Evolutionary conservation across 1,140 invertebrate species (phyloP), one percentile per base, ranked within the genome.

Genomic region (Platorchestia sp.): DNA sequence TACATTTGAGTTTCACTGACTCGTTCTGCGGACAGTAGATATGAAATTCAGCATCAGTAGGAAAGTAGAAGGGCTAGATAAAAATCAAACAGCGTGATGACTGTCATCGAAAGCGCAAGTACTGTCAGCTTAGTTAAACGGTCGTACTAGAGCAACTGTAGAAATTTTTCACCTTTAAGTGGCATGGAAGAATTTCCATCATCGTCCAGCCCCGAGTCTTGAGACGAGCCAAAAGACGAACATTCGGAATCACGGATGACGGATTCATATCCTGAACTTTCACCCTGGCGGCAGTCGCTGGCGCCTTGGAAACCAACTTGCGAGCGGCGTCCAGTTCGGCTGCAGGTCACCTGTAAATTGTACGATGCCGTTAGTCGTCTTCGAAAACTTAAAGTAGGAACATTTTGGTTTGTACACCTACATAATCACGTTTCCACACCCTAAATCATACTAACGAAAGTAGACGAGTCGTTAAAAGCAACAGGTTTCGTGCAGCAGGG

Each of bases 181-280:
- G 95, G 87, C 89, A 96, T 95, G 42, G 96, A 96, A 95, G 96
- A 95, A 75, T 96, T 86, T 41, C 96, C 96, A 45, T 96, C 96
- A 59, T 96, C 96, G 51, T 96, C 96, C 45, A 96, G 95, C 0
- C 96, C 98, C 19, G 98, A 98, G 89, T 98, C 98, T 96, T 98
- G 98, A 96, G 98, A 98, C n/a, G 98, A 98, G 89, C 98, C 98
- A 96, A 98, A 98, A 95, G 98, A 98, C 36, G 97, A 97, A 0
- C 97, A 97, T 96, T 97, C 97, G 95, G 97, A 97, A 96, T 99
- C 98, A 96, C 98, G 97, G 0, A 98, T 98, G 95, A 99, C 98
- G 96, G 98, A 99, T 96, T 99, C 99, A 97, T 99, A 99, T 1
- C 99, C 99, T 98, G 98, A 98, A 97, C 98, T 99, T 97, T 98